Conservation (phyloP, 2,888 invertebrate genomes). For the Siphonodentalium dalli region DNA sequence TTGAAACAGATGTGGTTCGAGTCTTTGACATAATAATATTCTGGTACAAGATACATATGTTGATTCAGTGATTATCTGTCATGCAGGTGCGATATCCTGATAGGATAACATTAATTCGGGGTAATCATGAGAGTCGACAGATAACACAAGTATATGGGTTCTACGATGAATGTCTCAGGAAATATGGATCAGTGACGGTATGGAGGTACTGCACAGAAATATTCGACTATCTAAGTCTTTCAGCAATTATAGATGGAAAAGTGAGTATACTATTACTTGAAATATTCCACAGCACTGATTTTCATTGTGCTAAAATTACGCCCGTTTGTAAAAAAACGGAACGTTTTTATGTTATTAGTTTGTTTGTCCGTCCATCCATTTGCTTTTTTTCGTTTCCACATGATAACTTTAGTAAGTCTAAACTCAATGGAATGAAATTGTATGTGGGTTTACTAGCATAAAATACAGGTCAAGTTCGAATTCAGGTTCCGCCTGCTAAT, state of each 20-base stretch:
- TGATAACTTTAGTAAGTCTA: no score
- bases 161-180: conserved; percentile 98
- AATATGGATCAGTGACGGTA: conserved; percentile 97
- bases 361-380: no score
- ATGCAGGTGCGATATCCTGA: conserved; percentile 94
- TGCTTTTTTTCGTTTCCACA: no score
- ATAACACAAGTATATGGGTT: conserved; percentile 99
- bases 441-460: no score
- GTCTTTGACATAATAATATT: not conserved
- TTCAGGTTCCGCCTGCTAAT: no score
- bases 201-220: conserved; percentile 99
- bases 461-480: no score
- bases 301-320: no score
- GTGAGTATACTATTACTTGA: conserved; percentile 56
- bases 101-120: conserved; percentile 95
- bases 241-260: conserved; percentile 96
- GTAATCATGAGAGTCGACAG: conserved; percentile 98
- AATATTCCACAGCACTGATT: no score
- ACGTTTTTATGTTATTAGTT: no score
- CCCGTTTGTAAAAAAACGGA: no score
- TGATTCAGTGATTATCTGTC: not conserved
- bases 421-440: no score
- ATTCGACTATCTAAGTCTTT: conserved; percentile 95
- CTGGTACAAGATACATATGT: not conserved
- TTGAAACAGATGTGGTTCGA: no score